Conservation (phyloP, 2,797 vertebrate species). For the Uromys caudimaculatus region DNA sequence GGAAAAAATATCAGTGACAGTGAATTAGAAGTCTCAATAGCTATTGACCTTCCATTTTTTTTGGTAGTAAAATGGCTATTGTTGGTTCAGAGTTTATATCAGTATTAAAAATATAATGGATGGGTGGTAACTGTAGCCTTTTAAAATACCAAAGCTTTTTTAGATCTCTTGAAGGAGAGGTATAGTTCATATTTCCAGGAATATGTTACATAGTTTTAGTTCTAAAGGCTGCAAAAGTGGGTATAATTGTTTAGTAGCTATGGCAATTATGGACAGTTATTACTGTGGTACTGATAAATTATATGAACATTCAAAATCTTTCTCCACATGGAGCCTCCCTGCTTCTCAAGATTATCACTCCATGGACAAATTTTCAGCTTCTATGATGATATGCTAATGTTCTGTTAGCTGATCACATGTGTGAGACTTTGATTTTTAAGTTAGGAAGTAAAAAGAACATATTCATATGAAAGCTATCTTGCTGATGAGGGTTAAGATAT, state of each 20-base stretch:
- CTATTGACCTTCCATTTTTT: neutral
- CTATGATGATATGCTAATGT: neutral
- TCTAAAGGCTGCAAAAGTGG: neutral
- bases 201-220: neutral
- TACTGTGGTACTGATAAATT: neutral
- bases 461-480: neutral
- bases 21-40: neutral
- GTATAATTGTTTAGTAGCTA: neutral
- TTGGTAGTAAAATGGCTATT: neutral
- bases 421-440: slow-evolving; percentile 23
- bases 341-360: neutral
- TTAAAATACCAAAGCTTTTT: neutral
- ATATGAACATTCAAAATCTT: neutral
- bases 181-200: neutral
- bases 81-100: neutral
- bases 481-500: neutral
- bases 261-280: neutral
- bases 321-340: neutral
- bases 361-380: neutral
- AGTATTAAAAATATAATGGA: neutral
- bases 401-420: neutral
- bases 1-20: neutral
- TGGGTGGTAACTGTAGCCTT: neutral
- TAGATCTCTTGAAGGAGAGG: fast-evolving
- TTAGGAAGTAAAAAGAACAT: neutral